Evolutionary conservation across 2,113 vertebrate genomes (phyloP).

Genomic region (Eubucco bourcierii): DNA sequence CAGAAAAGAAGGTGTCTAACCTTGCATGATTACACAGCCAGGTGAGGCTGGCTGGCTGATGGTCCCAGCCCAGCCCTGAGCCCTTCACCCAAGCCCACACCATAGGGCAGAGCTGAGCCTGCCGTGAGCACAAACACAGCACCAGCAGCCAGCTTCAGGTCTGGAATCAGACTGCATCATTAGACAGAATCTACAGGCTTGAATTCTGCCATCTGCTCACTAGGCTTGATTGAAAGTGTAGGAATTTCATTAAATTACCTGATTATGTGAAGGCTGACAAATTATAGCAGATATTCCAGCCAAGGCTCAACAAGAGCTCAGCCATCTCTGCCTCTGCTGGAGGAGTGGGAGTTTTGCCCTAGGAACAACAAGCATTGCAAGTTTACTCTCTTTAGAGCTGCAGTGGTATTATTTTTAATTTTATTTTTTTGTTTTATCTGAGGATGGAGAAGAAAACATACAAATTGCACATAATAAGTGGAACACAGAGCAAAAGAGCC

Average conservation of each 20-base stretch:
- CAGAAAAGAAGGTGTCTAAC: neutral
- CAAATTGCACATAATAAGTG: constrained; percentile 44
- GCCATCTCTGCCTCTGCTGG: neutral
- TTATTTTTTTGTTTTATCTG: neutral
- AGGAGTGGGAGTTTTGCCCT: neutral
- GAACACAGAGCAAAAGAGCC: constrained; percentile 7
- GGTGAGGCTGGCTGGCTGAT: neutral
- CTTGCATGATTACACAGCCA: neutral
- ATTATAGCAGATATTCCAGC: constrained; percentile 33
- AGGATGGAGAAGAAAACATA: constrained; percentile 35
- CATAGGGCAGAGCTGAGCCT: neutral
- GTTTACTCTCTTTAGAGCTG: neutral
- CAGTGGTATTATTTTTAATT: neutral
- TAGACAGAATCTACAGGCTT: neutral
- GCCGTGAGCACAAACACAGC: fast-evolving
- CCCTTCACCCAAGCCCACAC: neutral
- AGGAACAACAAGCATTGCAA: neutral
- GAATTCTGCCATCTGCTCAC: constrained; percentile 47
- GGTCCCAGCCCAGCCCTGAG: neutral
- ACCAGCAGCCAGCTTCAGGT: fast-evolving
- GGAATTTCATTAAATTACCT: constrained; percentile 61
- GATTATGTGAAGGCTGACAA: constrained; percentile 47
- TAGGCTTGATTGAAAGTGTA: constrained; percentile 41
- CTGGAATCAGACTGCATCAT: constrained; percentile 1
- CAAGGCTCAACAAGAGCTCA: neutral